Evolutionary conservation across 1,140 invertebrate genomes (phyloP).

Genomic region (Drosophila punjabiensis): DNA sequence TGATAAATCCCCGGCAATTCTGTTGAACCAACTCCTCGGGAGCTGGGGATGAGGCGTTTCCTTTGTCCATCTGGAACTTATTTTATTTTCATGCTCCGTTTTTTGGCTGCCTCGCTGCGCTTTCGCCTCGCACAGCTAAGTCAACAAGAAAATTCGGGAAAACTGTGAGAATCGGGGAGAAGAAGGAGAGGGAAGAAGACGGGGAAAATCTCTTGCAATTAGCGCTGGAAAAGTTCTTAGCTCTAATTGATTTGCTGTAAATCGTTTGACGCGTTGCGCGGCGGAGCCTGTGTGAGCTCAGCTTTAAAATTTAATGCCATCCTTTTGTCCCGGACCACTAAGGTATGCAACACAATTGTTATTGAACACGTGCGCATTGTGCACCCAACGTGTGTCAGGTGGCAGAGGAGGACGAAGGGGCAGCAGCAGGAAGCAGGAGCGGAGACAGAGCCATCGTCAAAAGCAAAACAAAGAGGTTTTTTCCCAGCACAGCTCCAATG

Average conservation of each 20-base stretch:
- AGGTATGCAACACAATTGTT: slow-evolving; percentile 81
- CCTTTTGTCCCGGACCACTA: slow-evolving; percentile 61
- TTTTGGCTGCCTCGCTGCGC: slow-evolving; percentile 62
- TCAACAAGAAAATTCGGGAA: slow-evolving; percentile 65
- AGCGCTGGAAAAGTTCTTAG: slow-evolving; percentile 79
- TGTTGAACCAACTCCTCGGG: slow-evolving; percentile 34
- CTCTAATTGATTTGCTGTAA: slow-evolving; percentile 81
- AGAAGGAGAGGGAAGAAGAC: slow-evolving; percentile 9
- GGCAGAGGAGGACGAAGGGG: neutral
- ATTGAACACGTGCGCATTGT: slow-evolving; percentile 72
- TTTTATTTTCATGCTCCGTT: slow-evolving; percentile 72
- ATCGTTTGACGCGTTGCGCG: slow-evolving; percentile 71
- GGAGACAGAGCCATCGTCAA: slow-evolving; percentile 64
- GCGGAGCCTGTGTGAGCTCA: slow-evolving; percentile 35
- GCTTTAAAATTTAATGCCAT: slow-evolving; percentile 75
- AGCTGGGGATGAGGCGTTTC: slow-evolving; percentile 23
- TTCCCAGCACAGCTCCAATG: slow-evolving; percentile 42
- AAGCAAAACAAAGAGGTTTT: slow-evolving; percentile 77
- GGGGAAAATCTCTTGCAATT: slow-evolving; percentile 69
- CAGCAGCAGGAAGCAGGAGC: neutral
- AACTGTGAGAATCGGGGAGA: slow-evolving; percentile 31
- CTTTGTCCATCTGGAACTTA: slow-evolving; percentile 74
- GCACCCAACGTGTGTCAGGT: slow-evolving; percentile 34
- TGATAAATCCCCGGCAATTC: slow-evolving; percentile 71
- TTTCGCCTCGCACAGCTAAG: slow-evolving; percentile 48